Conservation (phyloP, 2,797 vertebrate genomes). For the Nasua narica region DNA sequence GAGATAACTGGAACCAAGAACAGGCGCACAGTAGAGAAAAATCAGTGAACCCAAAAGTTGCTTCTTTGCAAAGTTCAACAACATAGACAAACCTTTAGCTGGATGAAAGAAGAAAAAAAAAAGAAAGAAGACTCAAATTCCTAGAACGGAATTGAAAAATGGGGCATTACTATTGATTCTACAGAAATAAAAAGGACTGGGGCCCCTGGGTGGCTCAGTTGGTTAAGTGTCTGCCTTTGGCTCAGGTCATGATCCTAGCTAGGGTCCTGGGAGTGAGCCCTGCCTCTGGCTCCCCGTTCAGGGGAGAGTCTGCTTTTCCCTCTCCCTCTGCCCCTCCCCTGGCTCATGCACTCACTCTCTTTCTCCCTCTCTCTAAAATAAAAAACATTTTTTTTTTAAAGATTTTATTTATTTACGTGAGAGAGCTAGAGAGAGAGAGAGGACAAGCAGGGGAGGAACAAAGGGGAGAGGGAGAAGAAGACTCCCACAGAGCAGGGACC, state of each 20-base stretch:
- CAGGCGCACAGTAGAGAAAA: background rate
- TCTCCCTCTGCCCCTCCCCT: background rate
- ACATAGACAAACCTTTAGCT: background rate
- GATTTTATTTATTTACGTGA: too few relatives aligned
- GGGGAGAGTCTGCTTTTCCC: background rate
- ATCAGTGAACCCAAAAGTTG: background rate
- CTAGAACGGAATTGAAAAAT: background rate
- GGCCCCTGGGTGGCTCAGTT: background rate
- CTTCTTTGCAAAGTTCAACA: background rate
- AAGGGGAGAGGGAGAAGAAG: too few relatives aligned
- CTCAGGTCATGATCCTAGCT: background rate
- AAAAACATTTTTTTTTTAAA: too few relatives aligned
- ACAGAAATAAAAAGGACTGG: background rate
- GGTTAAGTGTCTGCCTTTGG: background rate
- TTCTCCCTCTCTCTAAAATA: too few relatives aligned
- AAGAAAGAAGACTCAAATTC: background rate
- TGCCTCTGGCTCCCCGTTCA: background rate
- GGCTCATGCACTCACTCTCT: background rate
- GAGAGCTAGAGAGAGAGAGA: too few relatives aligned
- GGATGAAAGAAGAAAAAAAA: background rate
- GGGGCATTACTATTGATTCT: background rate
- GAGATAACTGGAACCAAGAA: background rate
- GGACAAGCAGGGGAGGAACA: too few relatives aligned
- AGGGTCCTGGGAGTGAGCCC: background rate
- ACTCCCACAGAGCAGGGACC: too few relatives aligned